Conservation (phyloP, 2,113 vertebrate genomes). For the Ptyas mucosa region DNA sequence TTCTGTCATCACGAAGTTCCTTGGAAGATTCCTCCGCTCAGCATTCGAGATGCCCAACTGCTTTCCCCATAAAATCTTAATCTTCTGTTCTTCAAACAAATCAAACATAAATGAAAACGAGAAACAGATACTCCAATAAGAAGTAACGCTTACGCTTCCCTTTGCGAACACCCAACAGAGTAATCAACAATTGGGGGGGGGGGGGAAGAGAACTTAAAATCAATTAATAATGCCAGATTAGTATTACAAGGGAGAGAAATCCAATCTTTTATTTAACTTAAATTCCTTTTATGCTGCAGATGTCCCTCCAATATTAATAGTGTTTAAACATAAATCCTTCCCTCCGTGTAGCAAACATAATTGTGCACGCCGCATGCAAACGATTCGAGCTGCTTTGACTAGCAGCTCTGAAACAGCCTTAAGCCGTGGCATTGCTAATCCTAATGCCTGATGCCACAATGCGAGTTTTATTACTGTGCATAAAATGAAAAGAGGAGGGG, state of each 20-base stretch:
- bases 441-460: conserved; percentile 69
- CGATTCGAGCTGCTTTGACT: conserved; percentile 54
- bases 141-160: conserved; percentile 33
- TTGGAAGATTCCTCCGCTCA: conserved; percentile 21
- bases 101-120: not conserved
- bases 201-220: conserved; percentile 42
- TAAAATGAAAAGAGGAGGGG: conserved; percentile 18
- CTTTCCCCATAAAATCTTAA: conserved; percentile 19
- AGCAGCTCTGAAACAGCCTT: conserved; percentile 61
- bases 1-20: conserved; percentile 3
- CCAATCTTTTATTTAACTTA: conserved; percentile 50
- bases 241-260: conserved; percentile 50
- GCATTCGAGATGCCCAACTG: conserved; percentile 9
- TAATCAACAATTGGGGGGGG: conserved; percentile 33
- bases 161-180: conserved; percentile 12
- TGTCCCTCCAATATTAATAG: conserved; percentile 60
- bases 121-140: conserved; percentile 26
- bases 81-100: conserved; percentile 21
- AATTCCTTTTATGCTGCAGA: conserved; percentile 43
- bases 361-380: conserved; percentile 26
- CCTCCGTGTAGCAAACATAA: conserved; percentile 56
- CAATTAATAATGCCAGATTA: conserved; percentile 57
- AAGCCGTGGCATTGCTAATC: conserved; percentile 70
- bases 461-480: conserved; percentile 64
- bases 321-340: conserved; percentile 65